Evolutionary conservation across 2,888 invertebrate genomes (phyloP).

Genomic region (Cotesia congregata): DNA sequence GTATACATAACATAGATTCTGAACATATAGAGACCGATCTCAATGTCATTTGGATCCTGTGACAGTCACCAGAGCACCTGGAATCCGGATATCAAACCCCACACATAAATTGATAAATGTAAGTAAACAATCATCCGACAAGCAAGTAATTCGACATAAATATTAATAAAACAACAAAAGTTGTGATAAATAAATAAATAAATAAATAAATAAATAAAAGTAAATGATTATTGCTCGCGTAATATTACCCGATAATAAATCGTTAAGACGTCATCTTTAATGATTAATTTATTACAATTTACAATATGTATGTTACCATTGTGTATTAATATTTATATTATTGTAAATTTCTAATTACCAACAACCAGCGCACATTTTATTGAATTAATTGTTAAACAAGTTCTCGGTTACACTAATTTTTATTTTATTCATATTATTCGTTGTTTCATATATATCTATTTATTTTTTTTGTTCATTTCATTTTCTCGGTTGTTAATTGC

Average conservation of each 20-base stretch:
- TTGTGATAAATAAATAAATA: neutral
- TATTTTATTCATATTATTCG: neutral
- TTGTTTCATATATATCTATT: neutral
- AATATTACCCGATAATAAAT: neutral
- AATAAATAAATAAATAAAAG: neutral
- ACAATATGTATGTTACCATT: too few species aligned
- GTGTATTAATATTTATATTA: too few species aligned
- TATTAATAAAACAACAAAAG: neutral
- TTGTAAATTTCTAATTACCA: too few species aligned
- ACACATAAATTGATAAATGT: neutral
- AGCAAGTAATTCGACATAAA: neutral
- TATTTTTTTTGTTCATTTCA: constrained; percentile 16
- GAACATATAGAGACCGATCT: constrained; percentile 11
- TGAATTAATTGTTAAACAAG: neutral
- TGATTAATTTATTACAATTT: constrained; percentile 31
- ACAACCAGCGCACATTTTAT: neutral
- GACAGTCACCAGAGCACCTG: constrained; percentile 3
- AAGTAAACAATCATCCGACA: neutral
- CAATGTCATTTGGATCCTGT: constrained; percentile 27
- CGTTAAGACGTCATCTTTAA: neutral
- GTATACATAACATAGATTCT: constrained; percentile 6
- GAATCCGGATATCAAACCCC: constrained; percentile 34
- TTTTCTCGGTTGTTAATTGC: constrained; percentile 22
- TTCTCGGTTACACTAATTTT: neutral
- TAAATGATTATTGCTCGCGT: neutral